Evolutionary conservation across 2,113 vertebrate genomes (phyloP), one percentile per base, ranked within the genome.

Genomic region (Caranx ignobilis): DNA sequence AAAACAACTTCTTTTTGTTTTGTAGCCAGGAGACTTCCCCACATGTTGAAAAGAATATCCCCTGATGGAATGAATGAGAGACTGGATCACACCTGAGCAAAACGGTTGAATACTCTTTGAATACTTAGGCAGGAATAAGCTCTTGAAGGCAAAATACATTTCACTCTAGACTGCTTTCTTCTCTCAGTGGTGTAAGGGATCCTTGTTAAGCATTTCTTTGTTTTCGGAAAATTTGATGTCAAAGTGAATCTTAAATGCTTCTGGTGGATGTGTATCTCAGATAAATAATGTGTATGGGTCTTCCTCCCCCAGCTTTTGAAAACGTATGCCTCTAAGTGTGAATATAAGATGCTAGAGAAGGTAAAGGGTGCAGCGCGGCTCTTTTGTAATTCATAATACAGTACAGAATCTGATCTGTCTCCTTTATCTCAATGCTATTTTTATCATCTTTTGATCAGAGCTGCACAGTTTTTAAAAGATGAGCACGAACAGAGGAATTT

Each of bases 401-500:
- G 65, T 66, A 65, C 75, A 71, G 70, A 66, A 82, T 81, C 57
- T 5, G 21, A 78, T 82, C 80, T 19, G 65, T 62, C 83, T 72
- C 68, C 71, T 85, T 87, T 69, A 77, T 89, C 79, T 84, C 48
- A 2, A 1, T 9, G 41, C 89, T 91, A 87, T 90, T 93, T 91
- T 82, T 71, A 73, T 79, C 62, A 11, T 48, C 74, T 86, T 88
- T 86, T 90, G 81, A 89, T 93, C 82, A 86, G 54, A 77, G 74
- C 54, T 32, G 84, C 71, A 82, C 57, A 13, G 48, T 77, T 85
- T 79, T 79, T 69, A 71, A 75, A 75, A 86, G 79, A 82, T 11
- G 34, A 63, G 65, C 39, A 1, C 8, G 34, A 48, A 50, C 54
- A 39, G 56, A 67, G 34, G 70, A 81, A 67, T 77, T 87, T 86